Percentiles rank a stretch among this genome's conserved stretches.
Conservation (phyloP, 2,888 invertebrate species). For the Drosophila pegasa region DNA sequence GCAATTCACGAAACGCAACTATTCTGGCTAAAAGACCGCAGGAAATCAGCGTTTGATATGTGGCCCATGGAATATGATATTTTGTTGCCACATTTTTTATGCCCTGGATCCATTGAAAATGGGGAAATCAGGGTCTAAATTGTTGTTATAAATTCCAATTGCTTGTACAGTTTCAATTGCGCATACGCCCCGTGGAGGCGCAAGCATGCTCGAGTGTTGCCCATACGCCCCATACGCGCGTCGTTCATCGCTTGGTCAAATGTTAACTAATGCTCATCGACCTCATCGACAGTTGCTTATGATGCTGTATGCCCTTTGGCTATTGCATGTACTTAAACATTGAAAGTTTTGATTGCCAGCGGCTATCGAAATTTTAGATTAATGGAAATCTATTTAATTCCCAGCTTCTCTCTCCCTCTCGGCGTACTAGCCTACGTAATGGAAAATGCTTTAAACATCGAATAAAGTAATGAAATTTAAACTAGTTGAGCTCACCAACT, state of each 20-base stretch:
- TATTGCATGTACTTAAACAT: constrained; percentile 60
- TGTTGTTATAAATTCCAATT: neutral
- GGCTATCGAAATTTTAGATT: constrained; percentile 47
- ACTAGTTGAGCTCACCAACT: neutral
- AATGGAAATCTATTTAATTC: constrained; percentile 38
- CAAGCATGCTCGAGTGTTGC: constrained; percentile 62
- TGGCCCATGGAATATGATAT: neutral
- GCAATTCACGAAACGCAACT: constrained; percentile 59
- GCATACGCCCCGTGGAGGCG: constrained; percentile 62
- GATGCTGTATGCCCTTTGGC: constrained; percentile 8
- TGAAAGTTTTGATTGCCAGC: constrained; percentile 67
- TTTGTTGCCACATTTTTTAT: constrained; percentile 13
- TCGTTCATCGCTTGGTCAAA: constrained; percentile 59
- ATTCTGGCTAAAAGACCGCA: constrained; percentile 61
- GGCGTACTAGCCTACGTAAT: too few relatives aligned
- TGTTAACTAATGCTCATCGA: constrained; percentile 38
- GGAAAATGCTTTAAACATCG: neutral
- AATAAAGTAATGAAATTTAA: neutral
- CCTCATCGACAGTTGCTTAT: constrained; percentile 18
- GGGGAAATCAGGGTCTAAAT: too few relatives aligned
- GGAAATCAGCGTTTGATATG: constrained; percentile 68
- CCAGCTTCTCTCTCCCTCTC: neutral
- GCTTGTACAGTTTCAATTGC: constrained; percentile 21
- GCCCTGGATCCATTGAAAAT: too few relatives aligned
- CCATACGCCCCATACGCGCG: constrained; percentile 65